A percentile compares a stretch with the other conserved stretches of the same genome.
phyloP scores from a whole-genome alignment of 2,797 vertebrate genomes.

The Molossus alvarezi region DNA sequence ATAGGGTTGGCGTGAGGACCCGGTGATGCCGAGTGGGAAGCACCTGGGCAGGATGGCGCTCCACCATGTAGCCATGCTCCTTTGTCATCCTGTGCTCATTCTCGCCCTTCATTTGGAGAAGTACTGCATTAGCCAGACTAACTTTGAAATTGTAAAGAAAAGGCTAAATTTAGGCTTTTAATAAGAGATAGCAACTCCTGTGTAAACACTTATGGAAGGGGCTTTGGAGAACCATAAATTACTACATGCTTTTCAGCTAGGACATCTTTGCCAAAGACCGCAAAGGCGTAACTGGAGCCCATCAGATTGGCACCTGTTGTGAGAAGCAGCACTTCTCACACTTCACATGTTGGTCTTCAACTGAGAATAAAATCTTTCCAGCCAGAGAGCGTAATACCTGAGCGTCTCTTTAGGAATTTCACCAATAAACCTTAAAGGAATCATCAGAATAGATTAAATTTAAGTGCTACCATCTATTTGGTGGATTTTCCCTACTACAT shows the following conservation, averaged over 20 bases:
- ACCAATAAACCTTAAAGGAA: not conserved
- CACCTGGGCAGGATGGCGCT: not conserved
- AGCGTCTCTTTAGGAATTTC: slow-evolving; percentile 39
- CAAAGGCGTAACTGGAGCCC: not conserved
- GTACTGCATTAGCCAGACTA: slow-evolving; percentile 66
- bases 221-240: slow-evolving; percentile 67
- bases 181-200: slow-evolving; percentile 66
- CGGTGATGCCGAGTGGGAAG: not conserved
- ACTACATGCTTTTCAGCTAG: slow-evolving; percentile 64
- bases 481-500: not conserved
- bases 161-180: slow-evolving; percentile 52
- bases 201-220: slow-evolving; percentile 71
- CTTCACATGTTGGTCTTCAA: not conserved
- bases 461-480: slow-evolving; percentile 25
- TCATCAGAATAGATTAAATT: not conserved
- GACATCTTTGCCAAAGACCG: not conserved
- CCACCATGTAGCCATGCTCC: not conserved
- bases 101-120: slow-evolving; percentile 42
- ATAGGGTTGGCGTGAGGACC: not conserved
- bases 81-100: not conserved
- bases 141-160: slow-evolving; percentile 70
- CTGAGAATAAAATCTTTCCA: not conserved
- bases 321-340: not conserved
- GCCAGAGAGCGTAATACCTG: slow-evolving; percentile 4
- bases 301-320: not conserved